A percentile compares a stretch with the other conserved stretches of the same genome.
Conservation (phyloP, 2,888 invertebrate species). For the Syrphus vitripennis region DNA sequence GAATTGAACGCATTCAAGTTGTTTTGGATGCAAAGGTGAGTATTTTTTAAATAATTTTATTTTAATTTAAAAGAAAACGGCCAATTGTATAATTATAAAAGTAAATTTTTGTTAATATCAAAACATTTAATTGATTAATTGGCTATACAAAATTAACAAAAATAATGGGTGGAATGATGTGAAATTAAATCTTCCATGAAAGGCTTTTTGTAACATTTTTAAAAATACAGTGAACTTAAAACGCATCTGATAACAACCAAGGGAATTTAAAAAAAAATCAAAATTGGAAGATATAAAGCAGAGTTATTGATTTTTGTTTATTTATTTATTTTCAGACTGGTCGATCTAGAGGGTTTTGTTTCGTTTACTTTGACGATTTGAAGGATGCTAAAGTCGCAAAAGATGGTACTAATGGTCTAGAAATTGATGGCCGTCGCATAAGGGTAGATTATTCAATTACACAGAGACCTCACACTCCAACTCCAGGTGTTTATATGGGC, state of each 20-base stretch:
- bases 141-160: slow-evolving; percentile 43
- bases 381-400: slow-evolving; percentile 96
- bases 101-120: background rate
- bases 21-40: slow-evolving; percentile 94
- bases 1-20: slow-evolving; percentile 95
- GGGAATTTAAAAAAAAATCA: too few species aligned
- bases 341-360: slow-evolving; percentile 97
- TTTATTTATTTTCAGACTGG: slow-evolving; percentile 88
- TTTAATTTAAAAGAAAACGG: background rate
- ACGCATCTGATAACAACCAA: too few species aligned
- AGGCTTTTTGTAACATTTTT: slow-evolving; percentile 77
- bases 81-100: background rate
- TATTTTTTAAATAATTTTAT: slow-evolving; percentile 15
- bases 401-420: slow-evolving; percentile 96
- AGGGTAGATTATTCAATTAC: slow-evolving; percentile 98
- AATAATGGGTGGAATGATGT: slow-evolving; percentile 70
- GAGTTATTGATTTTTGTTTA: background rate
- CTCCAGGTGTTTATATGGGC: slow-evolving; percentile 98
- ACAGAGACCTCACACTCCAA: slow-evolving; percentile 97
- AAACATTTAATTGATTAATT: slow-evolving; percentile 1
- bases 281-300: too few species aligned
- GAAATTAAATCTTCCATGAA: slow-evolving; percentile 74
- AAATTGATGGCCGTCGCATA: slow-evolving; percentile 95
- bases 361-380: slow-evolving; percentile 94
- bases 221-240: background rate